These are phyloP conservation scores for Enteromius treurensis DNA, from an alignment of 2,797 vertebrate genomes.

Conservation along the genomic window DNA sequence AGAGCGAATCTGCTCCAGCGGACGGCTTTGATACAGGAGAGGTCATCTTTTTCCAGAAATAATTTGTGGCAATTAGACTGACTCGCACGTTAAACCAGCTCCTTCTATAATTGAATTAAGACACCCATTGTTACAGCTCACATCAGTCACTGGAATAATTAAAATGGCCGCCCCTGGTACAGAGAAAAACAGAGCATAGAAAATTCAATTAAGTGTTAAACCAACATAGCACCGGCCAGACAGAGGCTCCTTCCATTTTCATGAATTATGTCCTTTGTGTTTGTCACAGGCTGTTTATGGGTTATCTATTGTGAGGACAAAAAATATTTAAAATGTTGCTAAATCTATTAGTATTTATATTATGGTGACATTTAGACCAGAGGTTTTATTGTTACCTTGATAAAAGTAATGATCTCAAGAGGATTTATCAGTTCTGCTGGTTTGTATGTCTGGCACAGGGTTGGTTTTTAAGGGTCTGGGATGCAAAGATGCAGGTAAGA, in stretches of 20 bases:
- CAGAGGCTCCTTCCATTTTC: constrained; percentile 13
- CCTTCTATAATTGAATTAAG: constrained; percentile 54
- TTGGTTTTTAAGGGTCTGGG: not conserved
- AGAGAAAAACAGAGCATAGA: constrained; percentile 48
- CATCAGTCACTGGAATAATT: constrained; percentile 63
- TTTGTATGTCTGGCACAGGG: not conserved
- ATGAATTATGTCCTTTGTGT: constrained; percentile 17
- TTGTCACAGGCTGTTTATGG: constrained; percentile 20
- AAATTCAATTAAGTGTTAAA: constrained; percentile 46
- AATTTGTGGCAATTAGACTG: constrained; percentile 30
- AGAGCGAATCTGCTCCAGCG: not conserved
- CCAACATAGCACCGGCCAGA: constrained; percentile 7
- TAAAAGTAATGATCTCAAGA: not conserved
- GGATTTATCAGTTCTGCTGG: not conserved
- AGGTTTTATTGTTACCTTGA: not conserved
- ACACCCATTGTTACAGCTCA: constrained; percentile 58
- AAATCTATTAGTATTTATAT: not conserved
- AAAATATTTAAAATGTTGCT: not conserved
- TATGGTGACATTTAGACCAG: not conserved
- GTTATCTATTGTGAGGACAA: not conserved
- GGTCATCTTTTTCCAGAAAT: constrained; percentile 39
- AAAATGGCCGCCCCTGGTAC: constrained; percentile 42
- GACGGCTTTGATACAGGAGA: not conserved
- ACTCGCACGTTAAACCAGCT: constrained; percentile 37
- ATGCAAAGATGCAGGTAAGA: not conserved